phyloP scores from a whole-genome alignment of 2,113 vertebrate species.

The Sinosuthora webbiana region DNA sequence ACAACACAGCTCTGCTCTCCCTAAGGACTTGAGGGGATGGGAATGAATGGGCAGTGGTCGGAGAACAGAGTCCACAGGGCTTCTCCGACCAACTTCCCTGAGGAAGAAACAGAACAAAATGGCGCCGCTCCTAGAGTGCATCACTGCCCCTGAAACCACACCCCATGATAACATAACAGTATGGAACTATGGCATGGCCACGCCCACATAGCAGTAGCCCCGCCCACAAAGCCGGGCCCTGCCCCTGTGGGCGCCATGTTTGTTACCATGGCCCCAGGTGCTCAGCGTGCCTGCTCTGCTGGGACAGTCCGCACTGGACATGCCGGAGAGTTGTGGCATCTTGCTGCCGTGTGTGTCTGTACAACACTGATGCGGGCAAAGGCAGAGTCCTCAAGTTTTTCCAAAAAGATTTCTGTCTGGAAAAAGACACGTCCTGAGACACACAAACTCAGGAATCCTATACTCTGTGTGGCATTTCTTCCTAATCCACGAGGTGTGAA shows the following conservation, averaged over 20 bases:
- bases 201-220: fast-evolving
- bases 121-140: fast-evolving
- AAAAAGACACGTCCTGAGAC: not conserved
- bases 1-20: not conserved
- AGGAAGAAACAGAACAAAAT: no score
- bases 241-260: fast-evolving
- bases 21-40: not conserved
- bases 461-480: not conserved
- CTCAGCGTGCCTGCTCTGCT: fast-evolving
- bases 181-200: fast-evolving
- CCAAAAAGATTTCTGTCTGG: not conserved
- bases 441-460: not conserved
- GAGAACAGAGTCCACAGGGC: no score
- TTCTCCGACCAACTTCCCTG: not conserved
- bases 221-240: fast-evolving
- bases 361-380: not conserved
- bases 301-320: not conserved
- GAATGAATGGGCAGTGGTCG: no score
- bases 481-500: not conserved
- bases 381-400: not conserved
- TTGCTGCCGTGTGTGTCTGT: not conserved
- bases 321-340: no score
- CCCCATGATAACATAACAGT: fast-evolving
- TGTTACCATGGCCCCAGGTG: no score
- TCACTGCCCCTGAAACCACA: no score